phyloP scores from a whole-genome alignment of 2,888 invertebrate genomes.

The Ramazzottius varieornatus region DNA sequence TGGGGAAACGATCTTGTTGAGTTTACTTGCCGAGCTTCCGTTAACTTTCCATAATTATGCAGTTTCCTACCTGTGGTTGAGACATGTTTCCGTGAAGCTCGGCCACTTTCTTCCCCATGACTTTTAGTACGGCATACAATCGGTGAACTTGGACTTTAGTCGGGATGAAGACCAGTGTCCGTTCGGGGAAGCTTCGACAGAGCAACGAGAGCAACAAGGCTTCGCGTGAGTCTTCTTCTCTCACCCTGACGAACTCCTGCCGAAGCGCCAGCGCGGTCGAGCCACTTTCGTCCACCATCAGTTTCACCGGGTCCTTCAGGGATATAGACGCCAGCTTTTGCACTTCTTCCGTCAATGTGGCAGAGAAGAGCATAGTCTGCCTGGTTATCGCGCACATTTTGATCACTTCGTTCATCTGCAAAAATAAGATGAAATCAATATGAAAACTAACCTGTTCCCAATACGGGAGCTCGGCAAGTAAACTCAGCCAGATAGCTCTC shows the following conservation, averaged over 20 bases:
- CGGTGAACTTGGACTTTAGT: conserved; percentile 86
- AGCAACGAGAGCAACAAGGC: conserved; percentile 33
- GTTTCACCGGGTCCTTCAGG: conserved; percentile 61
- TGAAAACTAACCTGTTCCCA: not conserved
- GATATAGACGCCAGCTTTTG: conserved; percentile 79
- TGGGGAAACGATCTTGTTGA: too few relatives aligned
- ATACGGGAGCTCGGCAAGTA: too few relatives aligned
- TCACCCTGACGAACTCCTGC: conserved; percentile 55
- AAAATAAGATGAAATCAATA: not conserved
- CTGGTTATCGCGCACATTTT: conserved; percentile 62
- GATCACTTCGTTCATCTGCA: conserved; percentile 73
- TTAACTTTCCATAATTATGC: too few relatives aligned
- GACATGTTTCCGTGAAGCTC: conserved; percentile 85
- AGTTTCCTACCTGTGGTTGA: conserved; percentile 49
- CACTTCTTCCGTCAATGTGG: conserved; percentile 87
- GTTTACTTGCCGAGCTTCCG: too few relatives aligned
- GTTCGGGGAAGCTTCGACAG: conserved; percentile 62
- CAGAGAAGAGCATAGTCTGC: conserved; percentile 90
- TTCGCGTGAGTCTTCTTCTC: not conserved
- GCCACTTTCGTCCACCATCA: conserved; percentile 84
- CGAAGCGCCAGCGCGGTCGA: conserved; percentile 78
- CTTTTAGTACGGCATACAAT: conserved; percentile 62
- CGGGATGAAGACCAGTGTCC: conserved; percentile 79
- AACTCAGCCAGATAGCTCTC: too few relatives aligned
- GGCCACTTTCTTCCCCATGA: conserved; percentile 57